Conservation (phyloP, 2,888 invertebrate species). For the Leptogaster cylindrica region DNA sequence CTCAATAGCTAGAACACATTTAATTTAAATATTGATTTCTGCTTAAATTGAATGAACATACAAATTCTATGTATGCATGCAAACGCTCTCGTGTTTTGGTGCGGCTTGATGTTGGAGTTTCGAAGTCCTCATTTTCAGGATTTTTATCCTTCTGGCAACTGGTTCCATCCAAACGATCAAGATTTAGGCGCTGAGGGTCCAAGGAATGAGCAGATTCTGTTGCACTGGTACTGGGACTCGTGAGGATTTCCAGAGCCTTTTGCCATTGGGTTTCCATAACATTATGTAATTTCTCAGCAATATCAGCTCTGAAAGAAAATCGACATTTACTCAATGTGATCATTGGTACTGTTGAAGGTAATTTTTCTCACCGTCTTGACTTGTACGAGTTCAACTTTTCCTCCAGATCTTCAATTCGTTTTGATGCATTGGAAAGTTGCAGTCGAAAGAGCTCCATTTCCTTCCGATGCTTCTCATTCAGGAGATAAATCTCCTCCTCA, state of each 20-base stretch:
- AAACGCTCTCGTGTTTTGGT: conserved; percentile 53
- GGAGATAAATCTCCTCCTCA: conserved; percentile 73
- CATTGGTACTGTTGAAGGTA: background rate
- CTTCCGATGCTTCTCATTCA: conserved; percentile 81
- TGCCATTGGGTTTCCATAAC: conserved; percentile 84
- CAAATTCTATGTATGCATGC: conserved; percentile 60
- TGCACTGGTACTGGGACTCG: conserved; percentile 57
- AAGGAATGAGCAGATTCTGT: conserved; percentile 23
- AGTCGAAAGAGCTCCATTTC: conserved; percentile 76
- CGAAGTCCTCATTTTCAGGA: conserved; percentile 54
- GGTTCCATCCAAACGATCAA: conserved; percentile 47
- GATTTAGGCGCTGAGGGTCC: conserved; percentile 23
- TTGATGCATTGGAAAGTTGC: conserved; percentile 72
- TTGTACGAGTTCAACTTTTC: conserved; percentile 62
- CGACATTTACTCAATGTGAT: background rate
- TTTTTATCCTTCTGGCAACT: conserved; percentile 47
- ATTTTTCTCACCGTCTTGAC: conserved; percentile 53
- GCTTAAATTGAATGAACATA: conserved; percentile 44
- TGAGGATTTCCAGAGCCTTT: conserved; percentile 75
- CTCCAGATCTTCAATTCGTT: conserved; percentile 72
- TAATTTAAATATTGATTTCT: background rate
- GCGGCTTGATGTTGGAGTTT: conserved; percentile 58
- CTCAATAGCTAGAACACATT: conserved; percentile 62
- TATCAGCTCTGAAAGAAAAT: conserved; percentile 66
- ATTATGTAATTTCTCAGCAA: conserved; percentile 76